Evolutionary conservation across 92 coral and sea anemone genomes (phyloP).

Genomic region (Paragorgia papillata): DNA sequence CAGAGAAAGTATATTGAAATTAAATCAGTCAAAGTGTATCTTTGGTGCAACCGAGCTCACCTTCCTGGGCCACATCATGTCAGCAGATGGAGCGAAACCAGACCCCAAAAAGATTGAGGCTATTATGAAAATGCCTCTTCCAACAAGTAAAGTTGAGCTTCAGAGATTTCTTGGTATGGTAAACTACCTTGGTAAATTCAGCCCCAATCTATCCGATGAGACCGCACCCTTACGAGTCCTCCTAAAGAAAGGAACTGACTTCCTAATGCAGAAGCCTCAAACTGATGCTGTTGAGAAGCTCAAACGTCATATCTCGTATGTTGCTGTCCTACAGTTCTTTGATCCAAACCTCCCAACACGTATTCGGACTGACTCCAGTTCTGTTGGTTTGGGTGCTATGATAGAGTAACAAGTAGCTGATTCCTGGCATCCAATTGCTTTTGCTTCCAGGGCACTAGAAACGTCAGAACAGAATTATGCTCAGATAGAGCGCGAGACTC

Average conservation of each 20-base stretch:
- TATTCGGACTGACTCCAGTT: slow-evolving; percentile 25
- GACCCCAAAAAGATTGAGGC: slow-evolving; percentile 12
- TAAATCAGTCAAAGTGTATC: slow-evolving; percentile 35
- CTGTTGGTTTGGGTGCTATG: slow-evolving; percentile 33
- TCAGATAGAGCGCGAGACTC: slow-evolving; percentile 4
- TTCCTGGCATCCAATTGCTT: slow-evolving; percentile 35
- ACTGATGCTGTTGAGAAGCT: slow-evolving; percentile 14
- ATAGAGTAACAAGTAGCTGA: background rate
- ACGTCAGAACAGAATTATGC: slow-evolving; percentile 32
- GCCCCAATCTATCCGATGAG: slow-evolving; percentile 4
- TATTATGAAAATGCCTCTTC: slow-evolving; percentile 6
- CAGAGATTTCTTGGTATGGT: slow-evolving; percentile 40
- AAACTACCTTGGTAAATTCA: slow-evolving; percentile 37
- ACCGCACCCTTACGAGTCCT: slow-evolving; percentile 26
- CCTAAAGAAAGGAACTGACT: slow-evolving; percentile 12
- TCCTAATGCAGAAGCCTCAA: slow-evolving; percentile 26
- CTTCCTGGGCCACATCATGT: slow-evolving; percentile 44
- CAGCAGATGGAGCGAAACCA: slow-evolving; percentile 37
- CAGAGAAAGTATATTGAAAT: too few species aligned
- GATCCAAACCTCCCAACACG: slow-evolving; percentile 16
- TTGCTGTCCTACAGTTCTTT: background rate
- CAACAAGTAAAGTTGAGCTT: slow-evolving; percentile 8
- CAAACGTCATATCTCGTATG: background rate
- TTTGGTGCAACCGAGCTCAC: slow-evolving; percentile 40
- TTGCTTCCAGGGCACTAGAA: slow-evolving; percentile 3